Percentiles rank a stretch among this genome's conserved stretches.
Conservation (phyloP, 1,140 invertebrate species). For the Penaeus japonicus region DNA sequence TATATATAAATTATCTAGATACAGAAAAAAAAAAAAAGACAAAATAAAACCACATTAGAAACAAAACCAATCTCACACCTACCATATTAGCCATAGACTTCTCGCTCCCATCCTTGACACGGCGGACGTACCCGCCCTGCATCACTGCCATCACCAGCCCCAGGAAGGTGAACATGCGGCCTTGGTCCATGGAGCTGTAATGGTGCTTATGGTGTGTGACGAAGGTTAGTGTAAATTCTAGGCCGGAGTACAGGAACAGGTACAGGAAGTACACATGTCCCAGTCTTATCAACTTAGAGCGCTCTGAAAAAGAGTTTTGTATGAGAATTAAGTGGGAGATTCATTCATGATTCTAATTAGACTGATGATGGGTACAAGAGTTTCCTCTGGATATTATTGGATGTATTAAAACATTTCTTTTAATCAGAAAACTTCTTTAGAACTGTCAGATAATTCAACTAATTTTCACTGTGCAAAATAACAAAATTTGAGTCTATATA, state of each 20-base stretch:
- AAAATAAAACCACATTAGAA: neutral
- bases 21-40: neutral
- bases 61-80: neutral
- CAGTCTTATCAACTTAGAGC: slow-evolving; percentile 74
- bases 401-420: too few relatives aligned
- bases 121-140: slow-evolving; percentile 88
- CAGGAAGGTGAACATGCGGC: slow-evolving; percentile 95
- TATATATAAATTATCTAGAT: neutral
- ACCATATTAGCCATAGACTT: slow-evolving; percentile 71
- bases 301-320: slow-evolving; percentile 65
- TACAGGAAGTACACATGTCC: slow-evolving; percentile 93
- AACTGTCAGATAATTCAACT: neutral
- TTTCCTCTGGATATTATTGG: too few relatives aligned
- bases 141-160: slow-evolving; percentile 92
- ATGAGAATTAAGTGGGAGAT: neutral
- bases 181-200: slow-evolving; percentile 95
- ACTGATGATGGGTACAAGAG: neutral
- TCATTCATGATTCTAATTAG: neutral
- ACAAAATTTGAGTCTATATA: neutral
- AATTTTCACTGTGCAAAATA: neutral
- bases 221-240: slow-evolving; percentile 98
- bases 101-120: slow-evolving; percentile 79
- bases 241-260: slow-evolving; percentile 94
- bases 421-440: too few relatives aligned
- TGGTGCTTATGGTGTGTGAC: slow-evolving; percentile 91